These are phyloP conservation scores for roundworm (Caenorhabditis elegans) DNA, from an alignment of 1,140 invertebrate species.

Conservation along the genomic window WBcel235 BX284604.4:17082501-17083000, in stretches of 20 bases:
- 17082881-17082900: too few species aligned
- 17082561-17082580: constrained; percentile 82
- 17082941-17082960: too few species aligned
- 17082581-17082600: constrained; percentile 73
- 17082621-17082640: constrained; percentile 83
- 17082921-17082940: too few species aligned
- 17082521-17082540: constrained; percentile 74
- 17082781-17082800: constrained; percentile 6
- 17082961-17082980: too few species aligned
- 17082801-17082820: background rate
- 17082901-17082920: too few species aligned
- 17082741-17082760: background rate
- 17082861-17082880: too few species aligned
- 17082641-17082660: constrained; percentile 79
- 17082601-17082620: constrained; percentile 65
- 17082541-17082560: constrained; percentile 76
- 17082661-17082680: constrained; percentile 63
- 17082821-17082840: background rate
- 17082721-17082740: background rate
- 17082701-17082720: constrained; percentile 39
- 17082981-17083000: too few species aligned
- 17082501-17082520: too few species aligned
- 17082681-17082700: constrained; percentile 52
- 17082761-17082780: background rate
- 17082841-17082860: too few species aligned